Evolutionary conservation across 2,888 invertebrate species (phyloP).

Genomic region (Cephonodes hylas): DNA sequence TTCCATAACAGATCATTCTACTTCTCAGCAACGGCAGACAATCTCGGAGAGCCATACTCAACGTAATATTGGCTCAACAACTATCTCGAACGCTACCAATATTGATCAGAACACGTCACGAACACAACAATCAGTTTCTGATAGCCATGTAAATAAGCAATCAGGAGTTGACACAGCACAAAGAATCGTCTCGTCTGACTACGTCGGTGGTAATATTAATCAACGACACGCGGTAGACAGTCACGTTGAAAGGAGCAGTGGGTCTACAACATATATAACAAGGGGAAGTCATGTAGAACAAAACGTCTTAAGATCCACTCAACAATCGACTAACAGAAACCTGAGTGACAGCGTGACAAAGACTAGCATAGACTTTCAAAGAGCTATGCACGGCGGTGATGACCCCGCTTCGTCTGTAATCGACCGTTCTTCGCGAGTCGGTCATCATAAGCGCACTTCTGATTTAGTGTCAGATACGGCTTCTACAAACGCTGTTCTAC

Average conservation of each 20-base stretch:
- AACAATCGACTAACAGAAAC: slow-evolving; percentile 61
- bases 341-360: slow-evolving; percentile 72
- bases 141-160: slow-evolving; percentile 25
- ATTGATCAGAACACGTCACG: slow-evolving; percentile 40
- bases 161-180: slow-evolving; percentile 43
- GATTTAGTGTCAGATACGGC: slow-evolving; percentile 88
- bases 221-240: slow-evolving; percentile 30
- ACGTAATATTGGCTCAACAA: slow-evolving; percentile 32
- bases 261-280: slow-evolving; percentile 34
- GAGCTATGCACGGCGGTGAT: slow-evolving; percentile 71
- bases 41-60: slow-evolving; percentile 33
- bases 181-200: slow-evolving; percentile 46
- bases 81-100: slow-evolving; percentile 32
- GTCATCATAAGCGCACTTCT: slow-evolving; percentile 87
- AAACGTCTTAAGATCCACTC: slow-evolving; percentile 48
- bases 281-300: slow-evolving; percentile 46
- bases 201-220: slow-evolving; percentile 32
- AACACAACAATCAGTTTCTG: slow-evolving; percentile 38
- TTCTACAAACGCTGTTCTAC: slow-evolving; percentile 88
- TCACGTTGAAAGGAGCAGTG: slow-evolving; percentile 36
- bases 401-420: slow-evolving; percentile 33
- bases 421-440: slow-evolving; percentile 57
- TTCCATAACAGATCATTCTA: slow-evolving; percentile 34
- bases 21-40: slow-evolving; percentile 31
- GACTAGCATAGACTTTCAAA: slow-evolving; percentile 78